Percentiles rank a stretch among this genome's conserved stretches.
These are phyloP conservation scores for Cephus rjabovi DNA, from an alignment of 2,888 invertebrate species.

Conservation along the genomic window DNA sequence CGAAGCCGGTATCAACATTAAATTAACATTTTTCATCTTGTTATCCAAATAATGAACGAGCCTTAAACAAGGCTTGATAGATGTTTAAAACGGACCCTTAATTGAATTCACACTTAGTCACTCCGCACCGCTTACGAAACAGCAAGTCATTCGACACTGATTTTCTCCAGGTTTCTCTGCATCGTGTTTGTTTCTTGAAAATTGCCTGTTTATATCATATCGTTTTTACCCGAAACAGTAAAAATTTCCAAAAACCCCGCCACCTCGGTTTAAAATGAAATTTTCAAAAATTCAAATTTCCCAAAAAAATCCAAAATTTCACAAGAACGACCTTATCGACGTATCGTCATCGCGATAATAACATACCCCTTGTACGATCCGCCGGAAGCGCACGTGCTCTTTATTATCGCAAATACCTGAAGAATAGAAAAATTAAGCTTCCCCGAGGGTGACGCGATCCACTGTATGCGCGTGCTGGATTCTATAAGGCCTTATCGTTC, in stretches of 20 bases:
- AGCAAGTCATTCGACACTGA: constrained; percentile 61
- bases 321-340: not conserved
- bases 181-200: not conserved
- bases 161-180: constrained; percentile 51
- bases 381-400: not conserved
- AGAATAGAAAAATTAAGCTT: not conserved
- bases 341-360: not conserved
- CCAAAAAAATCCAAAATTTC: not conserved
- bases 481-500: constrained; percentile 29
- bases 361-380: not conserved
- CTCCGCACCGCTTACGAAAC: constrained; percentile 54
- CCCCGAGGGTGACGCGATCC: not conserved
- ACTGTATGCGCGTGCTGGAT: not conserved
- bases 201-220: constrained; percentile 7
- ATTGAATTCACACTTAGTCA: constrained; percentile 66
- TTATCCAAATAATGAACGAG: constrained; percentile 60
- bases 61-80: constrained; percentile 62
- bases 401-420: not conserved
- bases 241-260: not conserved
- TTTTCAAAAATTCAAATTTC: not conserved
- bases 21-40: constrained; percentile 56
- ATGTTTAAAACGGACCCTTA: constrained; percentile 61
- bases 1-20: constrained; percentile 26
- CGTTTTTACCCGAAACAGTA: not conserved
- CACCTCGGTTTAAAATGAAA: not conserved